These are phyloP conservation scores for Leptobrachium ailaonicum DNA, from an alignment of 2,113 vertebrate genomes.

Conservation along the genomic window DNA sequence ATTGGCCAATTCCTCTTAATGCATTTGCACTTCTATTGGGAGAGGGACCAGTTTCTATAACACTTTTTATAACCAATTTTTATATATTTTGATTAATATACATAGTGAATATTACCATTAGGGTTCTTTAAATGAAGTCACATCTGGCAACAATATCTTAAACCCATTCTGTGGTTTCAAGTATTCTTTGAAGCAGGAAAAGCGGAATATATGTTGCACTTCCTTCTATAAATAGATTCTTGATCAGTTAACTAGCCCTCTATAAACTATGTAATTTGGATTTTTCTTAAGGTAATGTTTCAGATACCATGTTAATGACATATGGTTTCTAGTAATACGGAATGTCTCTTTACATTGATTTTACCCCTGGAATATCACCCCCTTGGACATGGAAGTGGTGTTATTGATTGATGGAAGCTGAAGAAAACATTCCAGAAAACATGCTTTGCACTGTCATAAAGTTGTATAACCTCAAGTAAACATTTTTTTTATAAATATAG, in stretches of 20 bases:
- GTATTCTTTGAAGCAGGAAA: not conserved
- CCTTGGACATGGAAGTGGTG: too few relatives aligned
- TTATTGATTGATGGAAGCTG: too few relatives aligned
- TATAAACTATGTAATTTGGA: not conserved
- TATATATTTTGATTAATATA: not conserved
- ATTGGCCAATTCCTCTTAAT: too few relatives aligned
- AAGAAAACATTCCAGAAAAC: too few relatives aligned
- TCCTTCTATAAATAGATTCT: conserved; percentile 3
- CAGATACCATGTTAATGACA: not conserved
- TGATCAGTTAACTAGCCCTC: not conserved
- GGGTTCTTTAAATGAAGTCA: not conserved
- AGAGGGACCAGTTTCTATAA: not conserved
- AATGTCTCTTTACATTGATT: not conserved
- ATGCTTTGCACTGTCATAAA: too few relatives aligned
- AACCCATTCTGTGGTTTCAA: not conserved
- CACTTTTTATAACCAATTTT: not conserved
- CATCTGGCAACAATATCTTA: conserved; percentile 11
- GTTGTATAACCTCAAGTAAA: too few relatives aligned
- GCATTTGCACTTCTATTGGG: too few relatives aligned
- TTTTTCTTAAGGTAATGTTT: not conserved
- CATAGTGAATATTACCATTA: not conserved
- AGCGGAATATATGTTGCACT: not conserved
- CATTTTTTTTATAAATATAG: too few relatives aligned
- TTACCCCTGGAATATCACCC: not conserved
- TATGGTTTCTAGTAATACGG: not conserved